Percentiles rank a stretch among this genome's conserved stretches.
These are phyloP conservation scores for Eilema sororculum DNA, from an alignment of 2,888 invertebrate genomes.

Conservation along the genomic window DNA sequence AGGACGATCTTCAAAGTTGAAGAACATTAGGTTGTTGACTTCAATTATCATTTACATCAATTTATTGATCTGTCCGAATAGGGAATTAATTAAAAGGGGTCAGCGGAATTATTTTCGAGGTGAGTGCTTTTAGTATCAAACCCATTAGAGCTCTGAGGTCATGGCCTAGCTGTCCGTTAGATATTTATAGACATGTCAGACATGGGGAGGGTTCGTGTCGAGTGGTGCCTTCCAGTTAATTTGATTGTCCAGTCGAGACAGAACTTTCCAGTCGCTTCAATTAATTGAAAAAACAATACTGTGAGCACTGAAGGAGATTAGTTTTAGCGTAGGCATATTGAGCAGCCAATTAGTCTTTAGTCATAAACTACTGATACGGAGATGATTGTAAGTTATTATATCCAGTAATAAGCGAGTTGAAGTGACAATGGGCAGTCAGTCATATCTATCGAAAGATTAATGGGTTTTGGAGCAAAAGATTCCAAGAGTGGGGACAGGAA, in stretches of 20 bases:
- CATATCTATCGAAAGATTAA: too few species aligned
- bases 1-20: too few species aligned
- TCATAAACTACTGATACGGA: not conserved
- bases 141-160: not conserved
- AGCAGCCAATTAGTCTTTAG: too few species aligned
- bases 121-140: too few species aligned
- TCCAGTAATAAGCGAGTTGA: not conserved
- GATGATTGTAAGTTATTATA: not conserved
- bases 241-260: not conserved
- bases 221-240: conserved; percentile 4
- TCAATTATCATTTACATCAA: too few species aligned
- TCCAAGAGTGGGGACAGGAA: too few species aligned
- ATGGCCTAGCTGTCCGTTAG: not conserved
- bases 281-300: conserved; percentile 9
- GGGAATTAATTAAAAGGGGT: too few species aligned
- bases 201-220: not conserved
- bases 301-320: conserved; percentile 8
- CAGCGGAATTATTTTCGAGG: too few species aligned
- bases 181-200: not conserved
- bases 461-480: too few species aligned
- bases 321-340: not conserved
- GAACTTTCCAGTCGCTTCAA: conserved; percentile 13
- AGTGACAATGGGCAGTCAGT: too few species aligned
- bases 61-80: too few species aligned
- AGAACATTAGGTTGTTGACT: too few species aligned